A percentile compares a stretch with the other conserved stretches of the same genome.
phyloP scores from a whole-genome alignment of 2,113 vertebrate species.

The Pseudorasbora parva region DNA sequence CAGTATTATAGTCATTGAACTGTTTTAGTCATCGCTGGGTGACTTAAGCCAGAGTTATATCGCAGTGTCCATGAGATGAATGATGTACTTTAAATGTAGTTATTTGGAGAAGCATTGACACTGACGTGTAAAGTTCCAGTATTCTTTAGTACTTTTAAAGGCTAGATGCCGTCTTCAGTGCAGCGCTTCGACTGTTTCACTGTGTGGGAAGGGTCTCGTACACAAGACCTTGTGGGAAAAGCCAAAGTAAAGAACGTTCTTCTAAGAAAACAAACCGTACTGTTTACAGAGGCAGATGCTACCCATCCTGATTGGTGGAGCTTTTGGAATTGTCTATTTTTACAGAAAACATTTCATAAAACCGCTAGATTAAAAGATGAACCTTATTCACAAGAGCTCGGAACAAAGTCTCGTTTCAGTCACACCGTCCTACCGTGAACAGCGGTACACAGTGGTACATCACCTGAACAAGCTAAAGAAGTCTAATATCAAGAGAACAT shows the following conservation, averaged over 20 bases:
- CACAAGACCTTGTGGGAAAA: slow-evolving; percentile 71
- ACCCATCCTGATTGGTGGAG: slow-evolving; percentile 74
- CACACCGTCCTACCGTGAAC: not conserved
- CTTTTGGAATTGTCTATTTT: slow-evolving; percentile 78
- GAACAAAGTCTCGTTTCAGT: not conserved
- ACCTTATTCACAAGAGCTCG: slow-evolving; percentile 51
- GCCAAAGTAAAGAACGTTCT: slow-evolving; percentile 73
- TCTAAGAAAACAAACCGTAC: slow-evolving; percentile 75
- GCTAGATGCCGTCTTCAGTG: not conserved
- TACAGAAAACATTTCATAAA: slow-evolving; percentile 79
- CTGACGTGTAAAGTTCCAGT: not conserved
- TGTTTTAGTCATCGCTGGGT: not conserved
- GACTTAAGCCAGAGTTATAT: not conserved
- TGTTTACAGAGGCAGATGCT: slow-evolving; percentile 81
- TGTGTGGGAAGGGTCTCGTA: slow-evolving; percentile 70
- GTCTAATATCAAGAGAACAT: not conserved
- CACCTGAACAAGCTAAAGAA: not conserved
- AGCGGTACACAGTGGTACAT: not conserved
- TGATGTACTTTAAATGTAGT: not conserved
- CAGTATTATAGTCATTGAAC: slow-evolving; percentile 15
- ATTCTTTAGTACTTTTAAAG: not conserved
- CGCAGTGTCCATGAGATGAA: slow-evolving; percentile 2
- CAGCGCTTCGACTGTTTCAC: slow-evolving; percentile 51
- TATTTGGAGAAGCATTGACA: not conserved
- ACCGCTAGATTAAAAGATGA: slow-evolving; percentile 74